Base-by-base conservation (phyloP, 2,797 vertebrate genomes). In the Poecilia picta region DNA sequence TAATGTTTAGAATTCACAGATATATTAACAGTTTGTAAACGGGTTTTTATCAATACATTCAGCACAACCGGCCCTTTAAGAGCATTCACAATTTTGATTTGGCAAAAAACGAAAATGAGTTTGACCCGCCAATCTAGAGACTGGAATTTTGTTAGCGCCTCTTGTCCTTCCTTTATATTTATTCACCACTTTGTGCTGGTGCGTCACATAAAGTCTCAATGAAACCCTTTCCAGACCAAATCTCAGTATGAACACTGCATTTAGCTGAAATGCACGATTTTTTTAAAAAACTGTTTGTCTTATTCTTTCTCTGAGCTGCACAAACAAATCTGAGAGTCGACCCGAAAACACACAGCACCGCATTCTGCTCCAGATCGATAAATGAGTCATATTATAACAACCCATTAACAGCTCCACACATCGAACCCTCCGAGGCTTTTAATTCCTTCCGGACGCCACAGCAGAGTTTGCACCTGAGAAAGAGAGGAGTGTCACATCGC, bases 381-480 rank as follows among this genome's bases (percentile, higher is more conserved):
- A 82, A 86, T 85, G 80, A 80, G 90, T 81, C 33, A 75, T 88
- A 81, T 85, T 74, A 80, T 28, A 28, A 83, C 0, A 31, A 85
- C 79, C 84, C 89, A 86, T 89, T 83, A 92, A 89, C 87, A 86
- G 84, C 90, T 91, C 86, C 62, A 59, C 84, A 85, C 84, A 88
- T 88, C 51, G 73, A 82, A 83, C 83, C 83, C 80, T 81, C 71
- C 25, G 55, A 81, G 80, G 88, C 81, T 90, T 84, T 87, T 66
- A 86, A 90, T 91, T 90, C 87, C 86, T 79, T 70, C 59, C 80
- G 68, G 31, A 82, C 18, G 5, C 79, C 47, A 77, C 86, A 51
- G 8, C 73, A 79, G 83, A 75, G 62, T 88, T 89, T 80, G 88
- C 85, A 92, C 84, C 85, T 89, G 75, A 81, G 81, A 77, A 73